phyloP scores from a whole-genome alignment of 2,888 invertebrate species.

The Drosophila falleni region DNA sequence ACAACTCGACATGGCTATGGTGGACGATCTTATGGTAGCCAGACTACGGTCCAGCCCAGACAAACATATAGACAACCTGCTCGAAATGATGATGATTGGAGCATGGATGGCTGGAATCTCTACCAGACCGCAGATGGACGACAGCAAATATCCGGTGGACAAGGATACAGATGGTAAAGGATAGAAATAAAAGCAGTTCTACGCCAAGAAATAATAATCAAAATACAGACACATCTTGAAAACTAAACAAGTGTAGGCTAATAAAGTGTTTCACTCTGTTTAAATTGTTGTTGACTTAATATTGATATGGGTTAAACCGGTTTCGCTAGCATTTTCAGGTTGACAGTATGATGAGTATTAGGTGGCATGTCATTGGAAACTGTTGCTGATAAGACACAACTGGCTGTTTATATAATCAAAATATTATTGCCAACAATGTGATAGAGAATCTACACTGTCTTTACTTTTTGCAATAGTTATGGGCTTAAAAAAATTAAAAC shows the following conservation, averaged over 20 bases:
- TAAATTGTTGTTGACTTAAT: not conserved
- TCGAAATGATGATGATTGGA: not conserved
- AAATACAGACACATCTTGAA: not conserved
- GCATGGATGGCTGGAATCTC: slow-evolving; percentile 4
- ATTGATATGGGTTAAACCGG: not conserved
- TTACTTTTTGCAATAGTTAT: not conserved
- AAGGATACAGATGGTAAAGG: slow-evolving; percentile 7
- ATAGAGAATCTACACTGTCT: not conserved
- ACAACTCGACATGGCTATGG: not conserved
- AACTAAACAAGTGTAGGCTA: not conserved
- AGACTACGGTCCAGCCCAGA: not conserved
- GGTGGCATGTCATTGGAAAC: not conserved
- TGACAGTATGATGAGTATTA: not conserved
- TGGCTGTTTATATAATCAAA: not conserved
- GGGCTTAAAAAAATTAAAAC: not conserved
- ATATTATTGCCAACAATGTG: too few species aligned
- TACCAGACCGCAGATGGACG: slow-evolving; percentile 2
- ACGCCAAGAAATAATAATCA: not conserved
- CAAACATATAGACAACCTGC: not conserved
- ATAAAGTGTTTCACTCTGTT: not conserved
- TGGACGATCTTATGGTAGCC: not conserved
- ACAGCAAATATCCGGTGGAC: not conserved
- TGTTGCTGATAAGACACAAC: slow-evolving; percentile 6
- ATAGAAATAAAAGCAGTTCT: not conserved
- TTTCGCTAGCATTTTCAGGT: not conserved